phyloP scores from a whole-genome alignment of 2,888 invertebrate species.

The Brachynemurus nebulosus region DNA sequence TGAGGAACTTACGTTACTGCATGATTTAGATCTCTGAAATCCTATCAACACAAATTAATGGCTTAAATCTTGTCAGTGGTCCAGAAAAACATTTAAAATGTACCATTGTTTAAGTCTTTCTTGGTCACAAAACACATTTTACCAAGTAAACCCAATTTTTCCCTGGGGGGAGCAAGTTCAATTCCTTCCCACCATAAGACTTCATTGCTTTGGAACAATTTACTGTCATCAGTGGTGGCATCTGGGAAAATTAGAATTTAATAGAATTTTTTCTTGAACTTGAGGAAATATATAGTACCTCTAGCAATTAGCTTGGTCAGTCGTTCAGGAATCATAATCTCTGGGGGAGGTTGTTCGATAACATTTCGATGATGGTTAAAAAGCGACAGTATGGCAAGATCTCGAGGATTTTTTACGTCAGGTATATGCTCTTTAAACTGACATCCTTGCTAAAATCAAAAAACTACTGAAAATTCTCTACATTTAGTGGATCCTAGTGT shows the following conservation, averaged over 20 bases:
- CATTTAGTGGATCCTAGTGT: neutral
- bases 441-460: constrained; percentile 41
- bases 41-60: too few relatives aligned
- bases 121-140: constrained; percentile 32
- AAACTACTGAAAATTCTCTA: neutral
- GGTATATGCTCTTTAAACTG: constrained; percentile 59
- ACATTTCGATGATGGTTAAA: constrained; percentile 42
- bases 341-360: constrained; percentile 49
- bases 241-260: too few relatives aligned
- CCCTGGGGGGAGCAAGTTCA: constrained; percentile 46
- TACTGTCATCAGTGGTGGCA: neutral
- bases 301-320: constrained; percentile 49
- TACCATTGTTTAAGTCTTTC: too few relatives aligned
- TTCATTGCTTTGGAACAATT: constrained; percentile 32
- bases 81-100: too few relatives aligned
- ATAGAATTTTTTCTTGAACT: too few relatives aligned
- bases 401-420: constrained; percentile 46
- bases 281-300: constrained; percentile 27
- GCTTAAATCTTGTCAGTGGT: too few relatives aligned
- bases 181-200: constrained; percentile 63
- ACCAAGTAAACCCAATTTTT: constrained; percentile 47
- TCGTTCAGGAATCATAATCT: constrained; percentile 52
- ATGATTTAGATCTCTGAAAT: too few relatives aligned
- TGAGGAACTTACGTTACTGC: too few relatives aligned
- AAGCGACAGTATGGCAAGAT: constrained; percentile 49